phyloP scores from a whole-genome alignment of 1,140 invertebrate species.

The Scylla paramamosain region DNA sequence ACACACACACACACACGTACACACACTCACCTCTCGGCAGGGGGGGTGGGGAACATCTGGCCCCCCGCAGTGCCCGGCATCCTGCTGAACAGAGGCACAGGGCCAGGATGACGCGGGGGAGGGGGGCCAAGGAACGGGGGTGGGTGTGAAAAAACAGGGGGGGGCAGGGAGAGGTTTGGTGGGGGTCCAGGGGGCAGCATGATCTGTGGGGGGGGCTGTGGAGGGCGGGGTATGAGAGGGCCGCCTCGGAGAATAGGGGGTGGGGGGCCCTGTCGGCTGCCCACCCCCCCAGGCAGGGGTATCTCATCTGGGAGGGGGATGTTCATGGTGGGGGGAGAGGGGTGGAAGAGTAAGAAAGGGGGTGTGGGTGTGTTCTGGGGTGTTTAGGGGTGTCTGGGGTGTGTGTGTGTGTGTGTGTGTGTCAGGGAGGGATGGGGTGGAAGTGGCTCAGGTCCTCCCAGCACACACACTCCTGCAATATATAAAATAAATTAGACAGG shows the following conservation, averaged over 20 bases:
- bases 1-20: background rate
- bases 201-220: slow-evolving; percentile 49
- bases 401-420: too few relatives aligned
- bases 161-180: slow-evolving; percentile 58
- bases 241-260: slow-evolving; percentile 13
- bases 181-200: slow-evolving; percentile 58
- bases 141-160: slow-evolving; percentile 48
- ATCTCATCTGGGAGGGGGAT: slow-evolving; percentile 67
- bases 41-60: background rate
- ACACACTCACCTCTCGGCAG: slow-evolving; percentile 45
- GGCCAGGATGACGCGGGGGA: background rate
- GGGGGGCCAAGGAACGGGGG: slow-evolving; percentile 50
- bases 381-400: too few relatives aligned
- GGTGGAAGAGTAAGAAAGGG: too few relatives aligned
- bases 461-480: too few relatives aligned
- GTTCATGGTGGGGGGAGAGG: slow-evolving; percentile 57
- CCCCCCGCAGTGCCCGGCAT: background rate
- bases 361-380: too few relatives aligned
- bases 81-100: background rate
- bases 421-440: too few relatives aligned
- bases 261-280: background rate
- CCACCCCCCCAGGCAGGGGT: slow-evolving; percentile 47
- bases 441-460: too few relatives aligned
- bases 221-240: background rate
- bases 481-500: too few relatives aligned